Evolutionary conservation across 2,113 vertebrate genomes (phyloP), one percentile per base, ranked within the genome.

Genomic region (Notechis scutatus): DNA sequence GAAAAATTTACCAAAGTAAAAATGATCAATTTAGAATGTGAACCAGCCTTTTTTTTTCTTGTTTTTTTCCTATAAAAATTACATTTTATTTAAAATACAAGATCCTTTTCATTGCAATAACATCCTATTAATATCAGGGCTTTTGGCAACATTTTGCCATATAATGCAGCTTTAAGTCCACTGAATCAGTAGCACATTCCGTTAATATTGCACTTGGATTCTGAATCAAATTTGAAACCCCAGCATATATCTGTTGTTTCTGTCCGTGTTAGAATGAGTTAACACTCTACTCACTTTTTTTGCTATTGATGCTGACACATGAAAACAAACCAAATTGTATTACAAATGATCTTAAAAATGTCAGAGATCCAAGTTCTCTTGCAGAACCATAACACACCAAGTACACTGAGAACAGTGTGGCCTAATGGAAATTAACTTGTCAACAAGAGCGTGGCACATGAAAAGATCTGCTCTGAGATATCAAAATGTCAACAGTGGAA

Each of bases 131-230:
- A 96, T 96, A 97, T 97, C 96, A 97, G 97, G 97, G 97, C 97
- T 97, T 97, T 97, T 98, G 98, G 97, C 97, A 97, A 97, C 95
- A 92, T 92, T 96, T 96, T 96, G 96, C 97, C 97, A 97, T 97
- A 96, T 96, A 97, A 96, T 98, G 97, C 97, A 98, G 96, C 97
- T 98, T 97, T 97, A 96, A 95, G 97, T 98, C 96, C 97, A 97
- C 94, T 96, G 96, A 98, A 97, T 98, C 97, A 97, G 96, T 97
- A 97, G 97, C 97, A 98, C 97, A 97, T 97, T 98, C 97, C 97
- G 98, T 97, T 98, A 98, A 98, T 98, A 98, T 98, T 98, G 98
- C 98, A 98, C 97, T 96, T 98, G 97, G 97, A 98, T 97, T 97
- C 97, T 97, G 97, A 97, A 97, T 94, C 96, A 61, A 74, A 93